A percentile compares a stretch with the other conserved stretches of the same genome.
phyloP scores from a whole-genome alignment of 2,888 invertebrate genomes.

The Synanthedon formicaeformis region DNA sequence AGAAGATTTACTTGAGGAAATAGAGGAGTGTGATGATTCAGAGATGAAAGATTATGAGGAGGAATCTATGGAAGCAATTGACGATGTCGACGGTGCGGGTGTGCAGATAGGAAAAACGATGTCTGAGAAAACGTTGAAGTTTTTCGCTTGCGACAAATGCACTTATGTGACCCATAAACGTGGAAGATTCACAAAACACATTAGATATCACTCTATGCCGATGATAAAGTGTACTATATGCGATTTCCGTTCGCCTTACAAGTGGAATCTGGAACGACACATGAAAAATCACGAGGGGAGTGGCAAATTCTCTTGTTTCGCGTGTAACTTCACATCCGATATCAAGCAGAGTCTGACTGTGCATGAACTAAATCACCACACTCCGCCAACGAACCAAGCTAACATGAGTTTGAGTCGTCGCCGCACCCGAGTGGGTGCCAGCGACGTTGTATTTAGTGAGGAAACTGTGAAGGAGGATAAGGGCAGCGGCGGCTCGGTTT shows the following conservation, averaged over 20 bases:
- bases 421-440: conserved; percentile 81
- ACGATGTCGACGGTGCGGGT: conserved; percentile 73
- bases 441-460: conserved; percentile 63
- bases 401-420: conserved; percentile 71
- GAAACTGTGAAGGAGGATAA: conserved; percentile 57
- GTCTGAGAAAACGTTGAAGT: conserved; percentile 79
- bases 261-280: conserved; percentile 94
- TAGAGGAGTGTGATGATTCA: conserved; percentile 53
- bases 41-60: conserved; percentile 50
- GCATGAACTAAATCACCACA: conserved; percentile 92
- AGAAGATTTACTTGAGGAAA: conserved; percentile 56
- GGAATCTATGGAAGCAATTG: conserved; percentile 63
- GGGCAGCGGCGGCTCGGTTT: conserved; percentile 62
- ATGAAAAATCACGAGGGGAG: conserved; percentile 90
- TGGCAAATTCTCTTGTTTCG: conserved; percentile 86
- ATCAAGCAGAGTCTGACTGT: conserved; percentile 92
- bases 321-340: conserved; percentile 91
- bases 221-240: conserved; percentile 95
- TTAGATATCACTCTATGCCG: conserved; percentile 93
- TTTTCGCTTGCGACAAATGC: conserved; percentile 91
- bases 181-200: conserved; percentile 90
- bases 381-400: conserved; percentile 80
- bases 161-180: conserved; percentile 92
- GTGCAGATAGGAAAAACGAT: conserved; percentile 76
- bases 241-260: conserved; percentile 92